These are phyloP conservation scores for Selene dorsalis DNA, from an alignment of 2,797 vertebrate genomes.

Conservation along the genomic window DNA sequence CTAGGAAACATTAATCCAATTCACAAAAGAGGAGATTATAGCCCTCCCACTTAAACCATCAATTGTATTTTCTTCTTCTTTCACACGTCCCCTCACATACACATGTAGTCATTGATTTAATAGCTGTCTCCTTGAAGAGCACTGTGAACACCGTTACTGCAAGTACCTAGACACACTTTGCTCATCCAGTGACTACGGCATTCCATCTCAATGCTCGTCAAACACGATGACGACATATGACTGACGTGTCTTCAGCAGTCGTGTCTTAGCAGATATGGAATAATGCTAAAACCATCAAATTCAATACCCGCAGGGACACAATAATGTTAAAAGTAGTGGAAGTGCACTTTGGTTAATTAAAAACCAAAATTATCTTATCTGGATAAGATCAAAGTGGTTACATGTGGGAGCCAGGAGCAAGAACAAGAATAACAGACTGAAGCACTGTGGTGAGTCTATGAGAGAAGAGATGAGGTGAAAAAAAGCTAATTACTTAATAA, in stretches of 20 bases:
- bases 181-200: not conserved
- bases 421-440: not conserved
- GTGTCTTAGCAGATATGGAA: conserved; percentile 12
- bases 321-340: not conserved
- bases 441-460: not conserved
- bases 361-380: not conserved
- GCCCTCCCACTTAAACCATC: conserved; percentile 39
- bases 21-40: conserved; percentile 31
- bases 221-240: not conserved
- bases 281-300: not conserved
- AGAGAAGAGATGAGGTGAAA: conserved; percentile 6
- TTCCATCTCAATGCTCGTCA: not conserved
- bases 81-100: conserved; percentile 10
- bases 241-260: not conserved
- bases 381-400: conserved; percentile 5
- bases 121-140: conserved; percentile 24
- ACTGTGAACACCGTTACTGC: conserved; percentile 7
- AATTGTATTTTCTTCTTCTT: conserved; percentile 27
- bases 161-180: conserved; percentile 3
- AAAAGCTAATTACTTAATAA: conserved; percentile 22
- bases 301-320: conserved; percentile 13
- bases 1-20: conserved; percentile 44
- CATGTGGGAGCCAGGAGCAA: not conserved
- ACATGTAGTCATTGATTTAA: conserved; percentile 35
- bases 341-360: not conserved